Evolutionary conservation across 2,888 invertebrate species (phyloP), one percentile per base, ranked within the genome.

Genomic region (Lasioglossum zephyrum): DNA sequence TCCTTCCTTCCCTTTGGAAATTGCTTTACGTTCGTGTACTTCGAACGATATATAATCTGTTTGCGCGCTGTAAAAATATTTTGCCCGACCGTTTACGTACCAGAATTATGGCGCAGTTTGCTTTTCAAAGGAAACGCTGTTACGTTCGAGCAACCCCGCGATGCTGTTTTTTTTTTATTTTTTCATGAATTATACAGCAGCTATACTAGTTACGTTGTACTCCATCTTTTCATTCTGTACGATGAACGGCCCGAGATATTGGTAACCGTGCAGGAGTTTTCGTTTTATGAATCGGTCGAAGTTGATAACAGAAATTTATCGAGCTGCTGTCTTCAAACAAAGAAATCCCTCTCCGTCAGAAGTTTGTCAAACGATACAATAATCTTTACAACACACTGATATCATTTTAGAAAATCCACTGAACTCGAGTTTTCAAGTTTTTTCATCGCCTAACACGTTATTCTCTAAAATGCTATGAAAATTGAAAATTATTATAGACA

Each of bases 171-270:
- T 41, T 82, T 74, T 36, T 36, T 36, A 69, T 74, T 74, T 77
- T 69, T 69, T 31, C 31, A 82, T 77, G 82, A 69, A 84, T 84
- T 82, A 82, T 74, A 84, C 77, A 77, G 26, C 22, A 66, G 63
- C 44, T 39, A 31, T 16, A 36, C 22, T 22, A 16, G 4, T 44
- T 57, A 26, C 13, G 47, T 60, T 70, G 77, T 49, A 26, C n/a
- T 2, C 22, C 39, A 60, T 49, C 31, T n/a, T 22, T 60, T 41
- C 36, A 77, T 39, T 41, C 13, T 9, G 26, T n/a, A 9, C 36
- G 44, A 69, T 69, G 9, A 69, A 69, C 69, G 39, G 18, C 9
- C 22, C 18, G 39, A 69, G 36, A 69, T 69, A 36, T 39, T 39
- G 69, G 22, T 47, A 47, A 4, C 47, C 47, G 47, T 9, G 22